phyloP scores from a whole-genome alignment of 2,113 vertebrate species.

The Apteryx owenii region DNA sequence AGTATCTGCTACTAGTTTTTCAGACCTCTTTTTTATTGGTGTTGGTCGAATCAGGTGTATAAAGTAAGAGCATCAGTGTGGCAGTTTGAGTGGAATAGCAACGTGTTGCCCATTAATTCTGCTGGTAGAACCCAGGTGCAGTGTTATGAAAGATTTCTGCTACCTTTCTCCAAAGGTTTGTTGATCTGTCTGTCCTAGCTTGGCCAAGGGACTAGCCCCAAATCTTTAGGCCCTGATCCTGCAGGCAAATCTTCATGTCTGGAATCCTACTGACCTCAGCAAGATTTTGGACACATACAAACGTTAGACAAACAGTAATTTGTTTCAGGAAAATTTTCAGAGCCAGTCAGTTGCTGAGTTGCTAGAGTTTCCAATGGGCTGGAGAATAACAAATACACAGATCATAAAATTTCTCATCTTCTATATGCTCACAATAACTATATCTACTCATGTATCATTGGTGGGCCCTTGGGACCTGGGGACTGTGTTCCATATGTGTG shows the following conservation, averaged over 20 bases:
- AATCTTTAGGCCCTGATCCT: not conserved
- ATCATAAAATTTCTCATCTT: not conserved
- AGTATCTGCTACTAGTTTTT: not conserved
- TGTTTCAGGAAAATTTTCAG: not conserved
- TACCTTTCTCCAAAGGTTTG: not conserved
- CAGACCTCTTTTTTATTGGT: not conserved
- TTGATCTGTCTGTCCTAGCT: not conserved
- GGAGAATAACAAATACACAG: not conserved
- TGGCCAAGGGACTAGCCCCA: not conserved
- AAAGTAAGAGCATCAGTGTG: not conserved
- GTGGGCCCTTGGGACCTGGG: not conserved
- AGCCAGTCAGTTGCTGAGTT: not conserved
- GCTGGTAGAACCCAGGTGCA: not conserved
- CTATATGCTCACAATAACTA: not conserved
- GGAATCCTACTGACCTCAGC: not conserved
- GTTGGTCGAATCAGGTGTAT: slow-evolving; percentile 3
- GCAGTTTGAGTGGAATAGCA: not conserved
- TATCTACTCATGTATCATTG: not conserved
- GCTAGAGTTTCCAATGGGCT: not conserved
- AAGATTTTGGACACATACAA: not conserved
- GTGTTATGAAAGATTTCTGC: not conserved
- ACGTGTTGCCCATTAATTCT: not conserved
- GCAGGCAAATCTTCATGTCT: not conserved
- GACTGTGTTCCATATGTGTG: not conserved
- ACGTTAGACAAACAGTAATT: not conserved